Evolutionary conservation across 2,888 invertebrate genomes (phyloP).

Genomic region (Beris morrisii): DNA sequence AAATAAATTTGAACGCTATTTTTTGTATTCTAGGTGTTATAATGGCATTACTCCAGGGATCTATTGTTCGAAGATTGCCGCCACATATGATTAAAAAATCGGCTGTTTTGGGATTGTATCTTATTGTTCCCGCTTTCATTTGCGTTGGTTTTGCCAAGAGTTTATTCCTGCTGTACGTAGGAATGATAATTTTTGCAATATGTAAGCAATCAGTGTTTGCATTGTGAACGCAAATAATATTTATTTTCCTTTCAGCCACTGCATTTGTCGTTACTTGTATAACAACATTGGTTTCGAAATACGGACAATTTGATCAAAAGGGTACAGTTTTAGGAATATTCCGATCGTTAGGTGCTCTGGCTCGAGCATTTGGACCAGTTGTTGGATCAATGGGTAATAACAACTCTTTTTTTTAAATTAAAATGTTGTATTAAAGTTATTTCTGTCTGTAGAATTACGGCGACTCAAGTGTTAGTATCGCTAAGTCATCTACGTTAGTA

Average conservation of each 20-base stretch:
- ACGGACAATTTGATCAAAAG: slow-evolving; percentile 79
- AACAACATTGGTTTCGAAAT: slow-evolving; percentile 87
- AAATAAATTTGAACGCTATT: background rate
- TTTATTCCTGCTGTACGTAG: slow-evolving; percentile 69
- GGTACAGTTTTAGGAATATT: slow-evolving; percentile 93
- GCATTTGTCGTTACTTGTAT: slow-evolving; percentile 95
- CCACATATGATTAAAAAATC: slow-evolving; percentile 70
- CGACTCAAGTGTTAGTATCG: too few relatives aligned
- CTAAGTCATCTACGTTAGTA: too few relatives aligned
- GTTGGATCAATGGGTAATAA: slow-evolving; percentile 76
- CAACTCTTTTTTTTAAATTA: too few relatives aligned
- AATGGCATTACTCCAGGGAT: slow-evolving; percentile 91
- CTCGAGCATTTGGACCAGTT: slow-evolving; percentile 89
- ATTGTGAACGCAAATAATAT: background rate
- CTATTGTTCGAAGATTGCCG: slow-evolving; percentile 79
- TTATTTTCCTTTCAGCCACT: slow-evolving; percentile 64
- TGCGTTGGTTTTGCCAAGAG: slow-evolving; percentile 74
- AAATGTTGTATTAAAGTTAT: too few relatives aligned
- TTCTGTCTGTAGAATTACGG: too few relatives aligned
- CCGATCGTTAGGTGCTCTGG: slow-evolving; percentile 90
- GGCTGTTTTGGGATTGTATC: slow-evolving; percentile 74
- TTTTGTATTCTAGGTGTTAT: slow-evolving; percentile 61
- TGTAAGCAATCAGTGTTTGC: slow-evolving; percentile 64
- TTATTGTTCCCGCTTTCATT: slow-evolving; percentile 85
- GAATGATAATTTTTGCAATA: slow-evolving; percentile 84